Percentiles rank a stretch among this genome's conserved stretches.
phyloP scores from a whole-genome alignment of 1,140 invertebrate genomes.

The Armadillidium nasatum region DNA sequence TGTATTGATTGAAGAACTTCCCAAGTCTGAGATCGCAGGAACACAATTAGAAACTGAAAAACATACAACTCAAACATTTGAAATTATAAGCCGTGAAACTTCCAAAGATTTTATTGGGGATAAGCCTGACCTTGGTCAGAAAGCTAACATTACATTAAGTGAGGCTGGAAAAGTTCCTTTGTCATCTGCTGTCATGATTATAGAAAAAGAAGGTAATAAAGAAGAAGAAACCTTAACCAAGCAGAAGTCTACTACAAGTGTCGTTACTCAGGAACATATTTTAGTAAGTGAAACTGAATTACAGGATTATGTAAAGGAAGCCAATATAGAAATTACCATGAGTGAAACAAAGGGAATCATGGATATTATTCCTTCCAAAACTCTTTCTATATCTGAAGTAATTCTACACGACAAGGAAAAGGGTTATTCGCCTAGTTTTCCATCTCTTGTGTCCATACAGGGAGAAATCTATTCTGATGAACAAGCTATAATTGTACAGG shows the following conservation, averaged over 20 bases:
- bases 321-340: background rate
- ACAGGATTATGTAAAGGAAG: constrained; percentile 1
- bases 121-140: constrained; percentile 21
- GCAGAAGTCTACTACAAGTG: background rate
- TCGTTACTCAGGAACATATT: constrained; percentile 53
- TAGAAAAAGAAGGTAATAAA: constrained; percentile 39
- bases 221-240: constrained; percentile 46
- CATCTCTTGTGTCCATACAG: background rate
- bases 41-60: constrained; percentile 29
- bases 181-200: constrained; percentile 32
- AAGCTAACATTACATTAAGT: constrained; percentile 30
- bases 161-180: constrained; percentile 33
- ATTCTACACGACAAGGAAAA: background rate
- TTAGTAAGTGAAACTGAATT: constrained; percentile 49
- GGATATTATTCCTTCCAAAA: background rate
- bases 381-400: background rate
- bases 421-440: background rate
- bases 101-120: constrained; percentile 5
- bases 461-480: background rate
- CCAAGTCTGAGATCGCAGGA: constrained; percentile 21
- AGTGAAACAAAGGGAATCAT: background rate
- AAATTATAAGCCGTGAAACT: constrained; percentile 33
- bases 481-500: constrained; percentile 36
- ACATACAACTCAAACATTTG: constrained; percentile 11
- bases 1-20: background rate